Conservation (phyloP, 2,113 vertebrate species). For the Coracopsis vasa region DNA sequence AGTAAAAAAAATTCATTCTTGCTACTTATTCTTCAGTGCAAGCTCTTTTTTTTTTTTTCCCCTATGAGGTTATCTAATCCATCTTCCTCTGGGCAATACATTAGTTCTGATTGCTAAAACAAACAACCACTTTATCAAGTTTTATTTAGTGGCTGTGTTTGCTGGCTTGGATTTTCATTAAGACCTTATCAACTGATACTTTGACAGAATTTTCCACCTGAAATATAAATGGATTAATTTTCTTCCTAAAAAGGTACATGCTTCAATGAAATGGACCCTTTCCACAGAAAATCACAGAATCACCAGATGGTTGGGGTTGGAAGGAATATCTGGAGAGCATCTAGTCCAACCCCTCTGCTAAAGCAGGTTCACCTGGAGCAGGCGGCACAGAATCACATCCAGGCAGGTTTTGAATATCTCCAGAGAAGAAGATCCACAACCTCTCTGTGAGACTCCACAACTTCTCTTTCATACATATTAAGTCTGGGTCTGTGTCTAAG, state of each 20-base stretch:
- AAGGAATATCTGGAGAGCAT: background rate
- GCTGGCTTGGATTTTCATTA: background rate
- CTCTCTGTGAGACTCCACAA: background rate
- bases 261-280: background rate
- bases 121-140: background rate
- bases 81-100: background rate
- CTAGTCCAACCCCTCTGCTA: background rate
- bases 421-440: background rate
- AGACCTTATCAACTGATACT: background rate
- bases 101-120: background rate
- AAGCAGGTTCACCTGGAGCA: background rate
- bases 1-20: background rate
- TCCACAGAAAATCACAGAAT: background rate
- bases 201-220: background rate
- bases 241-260: background rate
- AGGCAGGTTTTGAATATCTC: background rate
- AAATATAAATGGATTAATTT: background rate
- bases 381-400: background rate
- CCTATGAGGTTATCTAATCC: background rate
- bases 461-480: background rate
- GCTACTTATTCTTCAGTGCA: background rate
- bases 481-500: background rate
- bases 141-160: background rate
- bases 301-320: background rate
- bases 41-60: background rate